A percentile compares a stretch with the other conserved stretches of the same genome.
Conservation (phyloP, 2,888 invertebrate genomes). For the Miltochrista miniata region DNA sequence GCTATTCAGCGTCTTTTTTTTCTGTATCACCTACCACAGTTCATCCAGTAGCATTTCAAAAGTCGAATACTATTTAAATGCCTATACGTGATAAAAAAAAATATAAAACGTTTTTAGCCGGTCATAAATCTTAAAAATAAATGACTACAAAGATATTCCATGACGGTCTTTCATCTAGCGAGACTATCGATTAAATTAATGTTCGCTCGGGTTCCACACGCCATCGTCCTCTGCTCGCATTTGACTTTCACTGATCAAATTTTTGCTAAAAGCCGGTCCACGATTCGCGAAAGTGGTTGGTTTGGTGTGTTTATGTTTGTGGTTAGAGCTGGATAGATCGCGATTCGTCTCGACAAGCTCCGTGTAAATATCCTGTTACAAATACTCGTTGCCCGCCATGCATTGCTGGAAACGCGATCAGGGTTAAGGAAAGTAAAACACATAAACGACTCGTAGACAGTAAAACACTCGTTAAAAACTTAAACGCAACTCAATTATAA, state of each 20-base stretch:
- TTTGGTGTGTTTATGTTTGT: slow-evolving; percentile 55
- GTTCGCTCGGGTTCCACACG: slow-evolving; percentile 51
- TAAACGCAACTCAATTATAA: too few species aligned
- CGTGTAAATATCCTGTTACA: slow-evolving; percentile 40
- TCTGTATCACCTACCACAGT: too few species aligned
- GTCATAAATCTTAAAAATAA: slow-evolving; percentile 4
- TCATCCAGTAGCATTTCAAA: too few species aligned
- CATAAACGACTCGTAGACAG: neutral
- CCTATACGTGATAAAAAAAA: neutral
- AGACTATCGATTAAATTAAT: slow-evolving; percentile 55
- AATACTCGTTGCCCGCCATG: slow-evolving; percentile 36
- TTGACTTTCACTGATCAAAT: slow-evolving; percentile 82
- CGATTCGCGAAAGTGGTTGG: slow-evolving; percentile 78
- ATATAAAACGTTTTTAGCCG: neutral
- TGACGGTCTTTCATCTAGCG: slow-evolving; percentile 29
- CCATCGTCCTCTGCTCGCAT: slow-evolving; percentile 37
- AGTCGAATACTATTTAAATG: too few species aligned
- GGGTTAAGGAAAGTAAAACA: neutral
- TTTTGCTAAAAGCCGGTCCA: slow-evolving; percentile 82
- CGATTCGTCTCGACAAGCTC: slow-evolving; percentile 36
- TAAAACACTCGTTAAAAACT: too few species aligned
- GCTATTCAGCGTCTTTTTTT: too few species aligned
- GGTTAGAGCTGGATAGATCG: slow-evolving; percentile 53
- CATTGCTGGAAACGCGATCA: slow-evolving; percentile 10
- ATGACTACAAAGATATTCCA: slow-evolving; percentile 18